Evolutionary conservation across 1,140 invertebrate genomes (phyloP).

Genomic region (Leptoteleia sp.): DNA sequence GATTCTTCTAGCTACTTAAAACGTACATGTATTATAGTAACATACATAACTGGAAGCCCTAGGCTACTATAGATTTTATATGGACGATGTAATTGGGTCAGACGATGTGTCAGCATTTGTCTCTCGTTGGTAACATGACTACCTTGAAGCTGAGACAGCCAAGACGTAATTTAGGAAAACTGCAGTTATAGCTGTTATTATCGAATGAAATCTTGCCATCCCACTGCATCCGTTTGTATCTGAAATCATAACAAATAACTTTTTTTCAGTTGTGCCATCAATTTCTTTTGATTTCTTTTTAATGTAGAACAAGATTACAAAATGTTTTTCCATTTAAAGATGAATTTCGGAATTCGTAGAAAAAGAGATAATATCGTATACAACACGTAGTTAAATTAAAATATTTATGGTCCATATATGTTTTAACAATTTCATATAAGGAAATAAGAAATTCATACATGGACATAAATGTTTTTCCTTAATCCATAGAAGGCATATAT

Average conservation of each 20-base stretch:
- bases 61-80: conserved; percentile 80
- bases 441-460: no score
- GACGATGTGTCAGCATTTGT: conserved; percentile 60
- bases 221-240: conserved; percentile 63
- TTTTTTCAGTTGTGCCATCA: conserved; percentile 2
- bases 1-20: conserved; percentile 78
- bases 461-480: no score
- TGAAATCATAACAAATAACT: conserved; percentile 54
- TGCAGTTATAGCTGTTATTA: conserved; percentile 43
- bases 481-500: no score
- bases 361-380: no score
- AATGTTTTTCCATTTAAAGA: no score
- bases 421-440: no score
- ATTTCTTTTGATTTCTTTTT: conserved; percentile 1
- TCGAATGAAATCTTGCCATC: conserved; percentile 18
- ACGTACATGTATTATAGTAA: conserved; percentile 77
- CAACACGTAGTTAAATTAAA: no score
- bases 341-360: no score
- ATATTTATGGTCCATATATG: no score
- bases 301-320: no score
- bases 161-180: conserved; percentile 59
- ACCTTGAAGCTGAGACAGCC: conserved; percentile 54
- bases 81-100: conserved; percentile 79
- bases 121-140: conserved; percentile 54
- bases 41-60: conserved; percentile 82